Conservation (phyloP, 2,113 vertebrate species). For the Silurus meridionalis region DNA sequence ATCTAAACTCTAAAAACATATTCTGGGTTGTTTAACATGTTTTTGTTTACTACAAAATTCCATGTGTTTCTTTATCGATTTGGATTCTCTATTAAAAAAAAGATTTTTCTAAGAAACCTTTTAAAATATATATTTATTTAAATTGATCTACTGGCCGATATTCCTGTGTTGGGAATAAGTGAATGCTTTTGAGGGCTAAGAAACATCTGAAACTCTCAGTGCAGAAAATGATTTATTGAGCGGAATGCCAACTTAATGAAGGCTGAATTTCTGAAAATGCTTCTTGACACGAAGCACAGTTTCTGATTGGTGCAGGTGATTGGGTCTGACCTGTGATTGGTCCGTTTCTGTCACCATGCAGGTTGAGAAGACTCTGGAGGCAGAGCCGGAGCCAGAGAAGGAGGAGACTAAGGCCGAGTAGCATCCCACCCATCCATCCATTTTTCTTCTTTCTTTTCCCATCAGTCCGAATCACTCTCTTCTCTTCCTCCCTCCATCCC, state of each 20-base stretch:
- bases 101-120: too few species aligned
- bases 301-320: slow-evolving; percentile 25
- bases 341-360: slow-evolving; percentile 35
- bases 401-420: slow-evolving; percentile 60
- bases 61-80: too few species aligned
- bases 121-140: too few species aligned
- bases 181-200: neutral
- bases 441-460: neutral
- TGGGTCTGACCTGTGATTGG: neutral
- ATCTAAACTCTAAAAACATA: too few species aligned
- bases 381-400: slow-evolving; percentile 52
- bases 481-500: neutral
- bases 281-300: neutral
- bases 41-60: too few species aligned
- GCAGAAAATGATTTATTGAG: slow-evolving; percentile 3
- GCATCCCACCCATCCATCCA: slow-evolving; percentile 42
- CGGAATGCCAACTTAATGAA: neutral
- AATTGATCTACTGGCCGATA: too few species aligned
- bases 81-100: neutral
- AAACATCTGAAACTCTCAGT: too few species aligned
- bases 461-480: slow-evolving; percentile 16
- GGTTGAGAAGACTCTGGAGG: slow-evolving; percentile 59
- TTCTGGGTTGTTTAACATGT: too few species aligned
- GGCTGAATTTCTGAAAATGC: slow-evolving; percentile 1
- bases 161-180: neutral